Evolutionary conservation across 2,888 invertebrate species (phyloP).

Genomic region (Rhagophthalmus giganteus): DNA sequence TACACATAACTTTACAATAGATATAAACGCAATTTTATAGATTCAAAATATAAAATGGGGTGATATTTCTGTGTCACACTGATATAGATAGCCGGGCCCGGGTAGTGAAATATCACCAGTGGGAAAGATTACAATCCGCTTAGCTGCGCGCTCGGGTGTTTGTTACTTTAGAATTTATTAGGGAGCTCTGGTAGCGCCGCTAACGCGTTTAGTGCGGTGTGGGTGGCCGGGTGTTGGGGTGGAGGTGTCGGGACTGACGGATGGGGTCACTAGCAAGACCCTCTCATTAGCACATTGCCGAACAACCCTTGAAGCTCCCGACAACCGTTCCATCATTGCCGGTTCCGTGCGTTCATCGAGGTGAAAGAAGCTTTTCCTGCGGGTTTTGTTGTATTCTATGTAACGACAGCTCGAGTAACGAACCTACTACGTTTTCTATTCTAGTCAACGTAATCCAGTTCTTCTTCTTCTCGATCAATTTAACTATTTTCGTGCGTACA

Average conservation of each 20-base stretch:
- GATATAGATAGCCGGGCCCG: constrained; percentile 45
- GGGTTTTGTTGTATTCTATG: constrained; percentile 22
- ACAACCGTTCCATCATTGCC: constrained; percentile 42
- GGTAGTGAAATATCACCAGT: constrained; percentile 54
- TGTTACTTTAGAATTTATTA: constrained; percentile 53
- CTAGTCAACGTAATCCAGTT: no score
- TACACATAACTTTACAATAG: constrained; percentile 25
- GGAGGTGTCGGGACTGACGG: constrained; percentile 46
- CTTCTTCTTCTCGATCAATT: no score
- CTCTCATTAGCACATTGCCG: constrained; percentile 52
- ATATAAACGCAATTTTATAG: constrained; percentile 38
- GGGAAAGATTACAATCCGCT: constrained; percentile 55
- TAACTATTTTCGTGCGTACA: no score
- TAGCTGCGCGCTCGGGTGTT: constrained; percentile 50
- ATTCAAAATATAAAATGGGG: constrained; percentile 40
- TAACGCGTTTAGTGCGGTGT: constrained; percentile 53
- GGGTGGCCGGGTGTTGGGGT: constrained; percentile 46
- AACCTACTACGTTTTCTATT: constrained; percentile 7
- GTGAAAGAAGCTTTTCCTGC: constrained; percentile 25
- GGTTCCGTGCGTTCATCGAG: constrained; percentile 33
- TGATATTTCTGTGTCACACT: constrained; percentile 49
- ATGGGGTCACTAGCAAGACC: constrained; percentile 47
- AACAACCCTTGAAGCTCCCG: constrained; percentile 42
- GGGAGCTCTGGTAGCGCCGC: constrained; percentile 48
- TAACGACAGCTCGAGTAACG: constrained; percentile 22